Percentiles rank a stretch among this genome's conserved stretches.
These are phyloP conservation scores for Pseudorectes ferrugineus DNA, from an alignment of 2,113 vertebrate species.

Conservation along the genomic window DNA sequence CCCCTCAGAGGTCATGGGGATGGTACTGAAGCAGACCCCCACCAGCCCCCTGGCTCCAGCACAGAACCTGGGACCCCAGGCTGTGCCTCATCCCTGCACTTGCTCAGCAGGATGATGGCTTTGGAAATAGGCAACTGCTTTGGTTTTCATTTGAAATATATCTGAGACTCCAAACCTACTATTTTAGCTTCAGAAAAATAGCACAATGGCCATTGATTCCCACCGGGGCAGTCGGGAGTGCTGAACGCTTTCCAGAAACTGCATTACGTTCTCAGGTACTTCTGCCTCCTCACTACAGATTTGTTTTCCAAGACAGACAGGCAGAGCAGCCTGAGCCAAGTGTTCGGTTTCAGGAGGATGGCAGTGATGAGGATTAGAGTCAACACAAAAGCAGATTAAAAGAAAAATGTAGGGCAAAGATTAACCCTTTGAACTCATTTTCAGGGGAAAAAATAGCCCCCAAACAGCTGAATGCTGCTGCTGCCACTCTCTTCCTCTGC, in stretches of 20 bases:
- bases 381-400: conserved; percentile 47
- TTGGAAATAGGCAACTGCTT: neutral
- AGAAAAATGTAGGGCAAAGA: conserved; percentile 53
- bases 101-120: neutral
- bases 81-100: neutral
- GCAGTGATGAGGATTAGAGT: conserved; percentile 32
- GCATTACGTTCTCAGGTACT: neutral
- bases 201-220: neutral
- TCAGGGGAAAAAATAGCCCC: neutral
- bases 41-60: neutral
- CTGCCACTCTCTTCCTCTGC: neutral
- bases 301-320: conserved; percentile 1
- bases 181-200: neutral
- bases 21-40: accelerated
- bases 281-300: neutral
- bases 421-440: conserved; percentile 31
- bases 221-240: neutral
- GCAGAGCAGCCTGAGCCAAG: conserved; percentile 18
- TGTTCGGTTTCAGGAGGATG: neutral
- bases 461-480: neutral
- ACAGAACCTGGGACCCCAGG: neutral
- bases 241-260: neutral
- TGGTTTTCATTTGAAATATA: neutral
- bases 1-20: neutral
- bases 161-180: neutral